Evolutionary conservation across 2,113 vertebrate species (phyloP), one percentile per base, ranked within the genome.

Genomic region (Orycteropus afer): DNA sequence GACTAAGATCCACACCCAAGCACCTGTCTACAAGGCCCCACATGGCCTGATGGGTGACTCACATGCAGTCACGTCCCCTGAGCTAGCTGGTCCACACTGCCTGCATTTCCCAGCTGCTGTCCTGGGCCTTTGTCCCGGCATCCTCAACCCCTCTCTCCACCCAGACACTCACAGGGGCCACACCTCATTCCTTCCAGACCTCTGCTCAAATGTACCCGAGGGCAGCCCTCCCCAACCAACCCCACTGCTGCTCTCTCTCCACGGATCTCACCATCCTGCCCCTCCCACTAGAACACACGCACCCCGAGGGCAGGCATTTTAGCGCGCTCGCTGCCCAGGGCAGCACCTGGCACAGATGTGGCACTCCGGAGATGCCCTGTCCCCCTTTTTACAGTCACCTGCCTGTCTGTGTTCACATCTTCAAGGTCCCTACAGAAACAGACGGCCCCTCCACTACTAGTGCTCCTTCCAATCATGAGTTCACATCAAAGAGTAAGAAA

Each of bases 401-500:
- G 2, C 59, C 81, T 67, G 23, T 40, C 74, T 82, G 42, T 53
- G 23, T 92, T 81, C 61, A 65, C 40, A 49, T 69, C 40, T 40
- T 67, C 65, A 84, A 40, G 25, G 15, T 63, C 40, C 89, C 65
- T 22, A 42, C 0, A 53, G 53, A 55, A 78, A 88, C 73, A 61
- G 5, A 42, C 1, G 5, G 37, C 20, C 9, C 32, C 22, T 34
- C n/a, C n/a, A n/a, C n/a, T n/a, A n/a, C n/a, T n/a, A n/a, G 51
- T 8, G 51, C 51, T 1, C 29, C 9, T 2, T 83, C 73, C 59
- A 10, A 29, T 53, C 23, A 59, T 79, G 40, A 93, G 57, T 49
- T 37, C 40, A 87, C 59, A 55, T 27, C 15, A 84, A 61, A 94
- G 57, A 86, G 61, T 32, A n/a, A 87, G 83, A 91, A 32, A 18